These are phyloP conservation scores for Darwinula stevensoni DNA, from an alignment of 2,888 invertebrate species.

Conservation along the genomic window DNA sequence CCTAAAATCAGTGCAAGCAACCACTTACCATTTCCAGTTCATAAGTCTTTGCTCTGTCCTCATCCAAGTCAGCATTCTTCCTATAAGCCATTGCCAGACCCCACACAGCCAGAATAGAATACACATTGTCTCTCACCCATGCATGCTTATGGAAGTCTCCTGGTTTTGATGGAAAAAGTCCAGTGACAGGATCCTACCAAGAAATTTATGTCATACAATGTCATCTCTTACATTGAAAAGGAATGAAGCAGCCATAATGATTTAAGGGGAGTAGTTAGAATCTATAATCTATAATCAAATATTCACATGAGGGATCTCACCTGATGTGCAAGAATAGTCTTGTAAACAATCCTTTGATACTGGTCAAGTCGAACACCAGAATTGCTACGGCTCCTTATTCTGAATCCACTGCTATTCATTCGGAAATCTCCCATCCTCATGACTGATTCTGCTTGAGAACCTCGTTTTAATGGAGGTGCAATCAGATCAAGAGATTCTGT, in stretches of 20 bases:
- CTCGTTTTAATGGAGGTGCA: no score
- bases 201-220: constrained; percentile 3
- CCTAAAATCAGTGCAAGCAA: background rate
- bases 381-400: constrained; percentile 59
- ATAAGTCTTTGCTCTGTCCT: constrained; percentile 89
- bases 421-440: no score
- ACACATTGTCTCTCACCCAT: constrained; percentile 95
- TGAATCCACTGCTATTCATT: no score
- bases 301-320: constrained; percentile 14
- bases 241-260: background rate
- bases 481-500: no score
- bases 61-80: constrained; percentile 94
- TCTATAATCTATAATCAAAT: no score
- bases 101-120: constrained; percentile 91
- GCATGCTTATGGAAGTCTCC: constrained; percentile 50
- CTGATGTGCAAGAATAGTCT: constrained; percentile 64
- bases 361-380: constrained; percentile 81
- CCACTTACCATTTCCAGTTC: constrained; percentile 48
- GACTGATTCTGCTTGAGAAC: no score
- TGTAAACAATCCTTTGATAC: constrained; percentile 76
- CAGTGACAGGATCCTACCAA: constrained; percentile 73
- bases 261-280: background rate
- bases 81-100: constrained; percentile 93
- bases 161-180: constrained; percentile 67
- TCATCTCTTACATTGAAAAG: background rate